phyloP scores from a whole-genome alignment of 1,140 invertebrate genomes.

The Charaxes varanes region DNA sequence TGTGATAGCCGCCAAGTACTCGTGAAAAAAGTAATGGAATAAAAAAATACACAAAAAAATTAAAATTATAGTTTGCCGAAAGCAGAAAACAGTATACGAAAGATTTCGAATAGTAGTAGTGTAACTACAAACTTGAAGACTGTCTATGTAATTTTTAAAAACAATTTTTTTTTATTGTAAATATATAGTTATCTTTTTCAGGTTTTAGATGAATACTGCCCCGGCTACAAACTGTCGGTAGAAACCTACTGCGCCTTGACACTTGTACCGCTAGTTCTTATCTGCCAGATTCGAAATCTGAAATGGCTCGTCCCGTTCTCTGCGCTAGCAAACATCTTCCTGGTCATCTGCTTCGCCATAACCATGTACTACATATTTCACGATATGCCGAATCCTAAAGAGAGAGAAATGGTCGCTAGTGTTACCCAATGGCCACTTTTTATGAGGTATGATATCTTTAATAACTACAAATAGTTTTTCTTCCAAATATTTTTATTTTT shows the following conservation, averaged over 20 bases:
- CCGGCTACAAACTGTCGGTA: conserved; percentile 49
- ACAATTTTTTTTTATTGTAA: background rate
- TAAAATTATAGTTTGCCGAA: too few species aligned
- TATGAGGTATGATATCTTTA: conserved; percentile 67
- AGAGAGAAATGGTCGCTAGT: conserved; percentile 71
- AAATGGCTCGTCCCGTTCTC: conserved; percentile 87
- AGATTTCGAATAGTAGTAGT: too few species aligned
- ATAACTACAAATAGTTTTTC: too few species aligned
- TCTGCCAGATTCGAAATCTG: conserved; percentile 81
- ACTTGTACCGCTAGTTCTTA: conserved; percentile 75
- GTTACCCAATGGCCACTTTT: conserved; percentile 77
- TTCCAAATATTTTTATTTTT: too few species aligned
- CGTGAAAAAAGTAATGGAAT: too few species aligned
- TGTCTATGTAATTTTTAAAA: background rate
- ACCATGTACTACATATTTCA: conserved; percentile 84
- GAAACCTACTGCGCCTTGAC: conserved; percentile 76
- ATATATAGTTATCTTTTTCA: conserved; percentile 31
- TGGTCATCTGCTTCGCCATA: conserved; percentile 79
- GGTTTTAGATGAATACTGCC: conserved; percentile 63
- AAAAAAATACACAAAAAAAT: too few species aligned
- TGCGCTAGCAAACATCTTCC: conserved; percentile 79
- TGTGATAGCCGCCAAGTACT: too few species aligned
- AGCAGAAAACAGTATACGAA: too few species aligned
- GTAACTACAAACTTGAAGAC: too few species aligned
- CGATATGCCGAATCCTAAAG: conserved; percentile 64